phyloP scores from a whole-genome alignment of 2,113 vertebrate genomes.

The Holacanthus passer region DNA sequence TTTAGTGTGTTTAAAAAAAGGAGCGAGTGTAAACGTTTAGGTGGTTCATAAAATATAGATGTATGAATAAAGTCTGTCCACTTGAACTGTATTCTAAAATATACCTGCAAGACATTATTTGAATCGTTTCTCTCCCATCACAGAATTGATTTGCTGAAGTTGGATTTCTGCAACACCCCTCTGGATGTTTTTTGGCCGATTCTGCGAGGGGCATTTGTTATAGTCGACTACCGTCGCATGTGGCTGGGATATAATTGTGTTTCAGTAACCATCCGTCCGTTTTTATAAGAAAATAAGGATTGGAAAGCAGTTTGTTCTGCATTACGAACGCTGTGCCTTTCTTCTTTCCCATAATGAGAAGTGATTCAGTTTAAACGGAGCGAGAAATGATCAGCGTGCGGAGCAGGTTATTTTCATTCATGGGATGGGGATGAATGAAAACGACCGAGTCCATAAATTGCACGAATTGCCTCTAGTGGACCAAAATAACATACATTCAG shows the following conservation, averaged over 20 bases:
- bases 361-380: neutral
- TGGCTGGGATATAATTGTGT: slow-evolving; percentile 47
- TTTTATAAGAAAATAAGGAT: neutral
- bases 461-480: neutral
- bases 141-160: neutral
- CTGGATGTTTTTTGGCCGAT: slow-evolving; percentile 15
- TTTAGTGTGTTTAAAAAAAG: neutral
- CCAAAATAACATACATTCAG: neutral
- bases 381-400: neutral
- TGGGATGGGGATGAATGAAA: slow-evolving; percentile 54
- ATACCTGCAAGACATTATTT: accelerated
- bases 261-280: slow-evolving; percentile 16
- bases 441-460: slow-evolving; percentile 14
- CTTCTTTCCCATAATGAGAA: accelerated
- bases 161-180: slow-evolving; percentile 49
- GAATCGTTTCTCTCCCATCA: accelerated
- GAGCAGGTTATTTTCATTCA: slow-evolving; percentile 55
- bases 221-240: slow-evolving; percentile 68
- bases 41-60: accelerated
- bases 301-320: neutral
- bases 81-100: neutral
- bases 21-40: accelerated
- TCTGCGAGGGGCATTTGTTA: slow-evolving; percentile 69
- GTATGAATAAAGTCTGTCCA: accelerated
- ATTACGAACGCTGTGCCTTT: neutral